Base-by-base conservation (phyloP, 2,888 invertebrate species). In the Rotaria sp. region DNA sequence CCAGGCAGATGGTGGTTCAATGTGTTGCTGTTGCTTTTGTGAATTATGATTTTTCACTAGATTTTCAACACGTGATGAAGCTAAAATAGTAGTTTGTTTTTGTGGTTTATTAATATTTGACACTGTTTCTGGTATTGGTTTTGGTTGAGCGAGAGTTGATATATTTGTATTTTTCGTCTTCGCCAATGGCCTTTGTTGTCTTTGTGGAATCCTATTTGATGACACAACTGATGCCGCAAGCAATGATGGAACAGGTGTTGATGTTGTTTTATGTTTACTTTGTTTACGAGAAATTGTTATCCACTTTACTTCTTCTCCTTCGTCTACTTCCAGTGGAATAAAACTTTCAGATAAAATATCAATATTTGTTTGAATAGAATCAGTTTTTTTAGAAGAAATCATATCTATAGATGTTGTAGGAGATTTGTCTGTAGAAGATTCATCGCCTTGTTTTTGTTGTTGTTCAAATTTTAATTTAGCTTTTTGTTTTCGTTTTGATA, bases 261-360 rank as follows among this genome's bases (percentile, higher is more conserved):
- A 5, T 26, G 45, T 45, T 45, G 80, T 13, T 80, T 80, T 80
- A 45, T 80, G 80, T 80, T 80, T 80, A 45, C 45, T 80, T 45
- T 80, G 80, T 80, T 80, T 80, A 41, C 80, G 41, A 45, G 80
- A 80, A 10, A 80, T 80, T 5, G 80, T 80, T 80, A 80, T 80
- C 80, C 80, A 80, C n/a, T 80, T 80, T 2, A 80, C 26, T 80
- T 38, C 75, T 75, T 75, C 75, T 75, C 45, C 80, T n/a, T 45
- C 26, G 26, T 80, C 80, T 80, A 45, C 45, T 80, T 80, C 45
- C 13, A 11, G 18, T 5, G 10, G 26, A n/a, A 45, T 24, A 8
- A 38, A 8, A 38, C 0, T 35, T 21, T n/a, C 35, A 21, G 35
- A 21, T 35, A 5, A n/a, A 35, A 21, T 21, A 30, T 21, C 7